Percentiles rank a stretch among this genome's conserved stretches.
phyloP scores from a whole-genome alignment of 2,888 invertebrate genomes.

The Lepas anatifera region DNA sequence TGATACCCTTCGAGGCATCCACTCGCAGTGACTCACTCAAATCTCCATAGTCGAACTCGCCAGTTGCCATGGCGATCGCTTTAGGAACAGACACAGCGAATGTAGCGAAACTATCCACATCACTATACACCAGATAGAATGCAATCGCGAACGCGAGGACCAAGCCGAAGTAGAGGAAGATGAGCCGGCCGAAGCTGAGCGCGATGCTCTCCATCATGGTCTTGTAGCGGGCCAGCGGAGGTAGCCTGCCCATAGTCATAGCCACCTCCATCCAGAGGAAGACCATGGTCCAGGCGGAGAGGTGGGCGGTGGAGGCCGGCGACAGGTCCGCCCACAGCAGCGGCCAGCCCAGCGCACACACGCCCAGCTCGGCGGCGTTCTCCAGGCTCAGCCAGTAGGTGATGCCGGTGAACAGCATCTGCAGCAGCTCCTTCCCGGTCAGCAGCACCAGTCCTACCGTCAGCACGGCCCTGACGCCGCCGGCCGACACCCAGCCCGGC shows the following conservation, averaged over 20 bases:
- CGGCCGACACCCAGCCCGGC: background rate
- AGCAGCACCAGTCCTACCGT: background rate
- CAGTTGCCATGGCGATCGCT: conserved; percentile 24
- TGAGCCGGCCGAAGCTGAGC: conserved; percentile 23
- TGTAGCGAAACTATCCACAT: conserved; percentile 15
- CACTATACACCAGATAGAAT: conserved; percentile 20
- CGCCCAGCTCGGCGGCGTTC: background rate
- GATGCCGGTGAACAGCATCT: background rate
- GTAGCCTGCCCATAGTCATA: conserved; percentile 21
- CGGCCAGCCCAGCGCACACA: background rate
- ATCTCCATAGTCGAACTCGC: conserved; percentile 25
- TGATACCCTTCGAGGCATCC: background rate
- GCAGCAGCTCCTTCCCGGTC: background rate
- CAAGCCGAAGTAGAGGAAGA: conserved; percentile 23
- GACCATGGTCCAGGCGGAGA: conserved; percentile 24
- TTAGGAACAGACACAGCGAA: conserved; percentile 25
- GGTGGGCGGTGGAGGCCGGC: conserved; percentile 15
- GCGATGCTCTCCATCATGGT: conserved; percentile 24
- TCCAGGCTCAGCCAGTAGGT: background rate
- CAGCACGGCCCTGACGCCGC: background rate
- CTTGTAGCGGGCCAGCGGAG: conserved; percentile 23
- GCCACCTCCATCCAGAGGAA: conserved; percentile 23
- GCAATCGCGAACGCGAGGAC: conserved; percentile 24
- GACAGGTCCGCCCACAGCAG: background rate
- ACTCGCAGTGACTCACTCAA: conserved; percentile 14